Conservation (phyloP, 2,888 invertebrate genomes). For the Rotaria magnacalcarata region DNA sequence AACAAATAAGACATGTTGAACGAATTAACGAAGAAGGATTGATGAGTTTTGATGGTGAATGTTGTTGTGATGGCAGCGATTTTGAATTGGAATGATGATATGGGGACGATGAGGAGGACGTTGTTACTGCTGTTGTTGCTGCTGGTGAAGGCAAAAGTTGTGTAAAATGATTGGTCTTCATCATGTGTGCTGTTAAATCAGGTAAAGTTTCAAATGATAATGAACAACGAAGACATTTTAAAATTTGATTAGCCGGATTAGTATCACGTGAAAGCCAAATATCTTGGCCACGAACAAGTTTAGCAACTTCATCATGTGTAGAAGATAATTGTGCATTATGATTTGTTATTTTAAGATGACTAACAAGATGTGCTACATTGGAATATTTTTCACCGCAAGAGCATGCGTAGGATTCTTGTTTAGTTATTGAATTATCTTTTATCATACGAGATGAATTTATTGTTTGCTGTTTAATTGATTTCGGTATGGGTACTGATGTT, state of each 20-base stretch:
- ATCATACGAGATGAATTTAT: not conserved
- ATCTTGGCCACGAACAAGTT: constrained; percentile 45
- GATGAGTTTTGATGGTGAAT: not conserved
- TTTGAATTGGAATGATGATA: not conserved
- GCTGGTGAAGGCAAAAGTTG: constrained; percentile 36
- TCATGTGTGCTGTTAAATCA: constrained; percentile 42
- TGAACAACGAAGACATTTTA: constrained; percentile 44
- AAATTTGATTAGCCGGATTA: constrained; percentile 42
- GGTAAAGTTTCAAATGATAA: constrained; percentile 41
- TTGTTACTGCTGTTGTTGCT: not conserved
- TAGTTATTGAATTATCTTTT: not conserved
- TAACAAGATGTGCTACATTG: not conserved
- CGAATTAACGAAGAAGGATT: not conserved
- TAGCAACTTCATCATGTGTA: constrained; percentile 36
- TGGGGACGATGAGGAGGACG: not conserved
- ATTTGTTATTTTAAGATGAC: constrained; percentile 30
- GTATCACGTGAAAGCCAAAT: constrained; percentile 43
- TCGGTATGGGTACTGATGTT: not conserved
- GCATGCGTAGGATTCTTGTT: not conserved
- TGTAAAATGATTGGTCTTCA: constrained; percentile 45
- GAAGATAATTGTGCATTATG: constrained; percentile 23
- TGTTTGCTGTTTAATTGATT: not conserved
- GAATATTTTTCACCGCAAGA: constrained; percentile 35
- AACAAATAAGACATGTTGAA: constrained; percentile 19
- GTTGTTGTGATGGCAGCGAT: not conserved